Conservation (phyloP, 2,797 vertebrate genomes). For the Mycteria americana region DNA sequence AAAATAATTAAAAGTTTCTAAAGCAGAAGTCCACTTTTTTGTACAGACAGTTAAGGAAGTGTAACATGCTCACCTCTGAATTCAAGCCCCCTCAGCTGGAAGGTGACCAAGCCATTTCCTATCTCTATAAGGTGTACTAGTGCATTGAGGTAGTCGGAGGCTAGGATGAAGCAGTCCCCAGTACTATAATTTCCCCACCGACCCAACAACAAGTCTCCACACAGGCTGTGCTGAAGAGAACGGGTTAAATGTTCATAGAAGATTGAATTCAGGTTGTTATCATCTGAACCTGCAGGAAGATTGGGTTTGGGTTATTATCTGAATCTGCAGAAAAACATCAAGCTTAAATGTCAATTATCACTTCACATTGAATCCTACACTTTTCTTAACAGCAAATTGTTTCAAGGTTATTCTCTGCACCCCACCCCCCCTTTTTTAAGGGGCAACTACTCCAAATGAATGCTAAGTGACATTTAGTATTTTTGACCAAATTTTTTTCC, state of each 20-base stretch:
- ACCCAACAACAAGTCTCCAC: constrained; percentile 92
- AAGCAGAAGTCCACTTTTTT: neutral
- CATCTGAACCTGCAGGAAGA: constrained; percentile 91
- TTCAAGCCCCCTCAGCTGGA: constrained; percentile 96
- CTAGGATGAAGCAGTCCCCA: constrained; percentile 97
- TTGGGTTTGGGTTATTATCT: constrained; percentile 88
- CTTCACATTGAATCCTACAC: neutral
- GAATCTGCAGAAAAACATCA: constrained; percentile 67
- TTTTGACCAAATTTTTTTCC: neutral
- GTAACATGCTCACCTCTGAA: constrained; percentile 86
- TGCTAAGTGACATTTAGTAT: neutral
- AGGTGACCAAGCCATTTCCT: constrained; percentile 95
- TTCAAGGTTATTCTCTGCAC: neutral
- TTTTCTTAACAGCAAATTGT: neutral
- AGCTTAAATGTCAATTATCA: neutral
- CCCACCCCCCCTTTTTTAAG: neutral
- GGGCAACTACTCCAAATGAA: neutral
- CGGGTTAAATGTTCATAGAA: constrained; percentile 98
- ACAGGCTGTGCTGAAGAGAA: constrained; percentile 95
- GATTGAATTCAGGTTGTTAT: constrained; percentile 98
- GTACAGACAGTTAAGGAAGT: neutral
- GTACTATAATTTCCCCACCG: constrained; percentile 96
- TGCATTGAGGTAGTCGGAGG: constrained; percentile 98
- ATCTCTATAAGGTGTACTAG: constrained; percentile 97
- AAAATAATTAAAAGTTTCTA: neutral